Evolutionary conservation across 2,113 vertebrate species (phyloP), one percentile per base, ranked within the genome.

Genomic region (Dicerorhinus sumatrensis): DNA sequence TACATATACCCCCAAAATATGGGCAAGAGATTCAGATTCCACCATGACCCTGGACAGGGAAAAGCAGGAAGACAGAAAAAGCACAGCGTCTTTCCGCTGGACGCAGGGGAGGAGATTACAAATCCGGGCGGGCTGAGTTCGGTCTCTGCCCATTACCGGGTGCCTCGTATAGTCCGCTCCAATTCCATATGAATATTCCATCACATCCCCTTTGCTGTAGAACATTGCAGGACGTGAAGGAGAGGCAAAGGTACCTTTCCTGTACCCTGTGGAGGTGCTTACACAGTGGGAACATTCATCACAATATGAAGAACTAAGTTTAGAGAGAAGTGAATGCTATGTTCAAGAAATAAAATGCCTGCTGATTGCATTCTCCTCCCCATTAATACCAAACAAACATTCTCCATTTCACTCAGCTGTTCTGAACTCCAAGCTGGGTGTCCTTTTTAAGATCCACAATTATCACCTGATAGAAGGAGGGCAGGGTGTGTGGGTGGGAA

Each of bases 371-470:
- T 75, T 95, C 90, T 65, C 29, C 25, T 56, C n/a, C 65, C 21
- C 46, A 62, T 90, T 87, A 72, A 65, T 51, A 65, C n/a, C 79
- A 80, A 36, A 21, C 4, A 23, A 93, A 91, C 42, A 65, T 86
- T 96, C 95, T 85, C 48, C 60, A 82, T 94, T 93, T 96, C 84
- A 80, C 14, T 80, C 11, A 12, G 27, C 7, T 80, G 25, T 83
- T 96, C 46, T 84, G 83, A 96, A 80, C 89, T 93, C 83, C 70
- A 95, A 96, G 36, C 48, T 92, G 33, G 21, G 29, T 23, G 18
- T 95, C 56, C 13, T 48, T 92, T 97, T 67, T 72, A 92, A 95
- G 39, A 77, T 42, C n/a, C 36, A 81, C 25, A 88, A 88, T 97
- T 96, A 88, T 97, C 29, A 36, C 79, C 69, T 70, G 70, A 62